These are phyloP conservation scores for Siniperca obscura DNA, from an alignment of 2,797 vertebrate species.

Conservation along the genomic window DNA sequence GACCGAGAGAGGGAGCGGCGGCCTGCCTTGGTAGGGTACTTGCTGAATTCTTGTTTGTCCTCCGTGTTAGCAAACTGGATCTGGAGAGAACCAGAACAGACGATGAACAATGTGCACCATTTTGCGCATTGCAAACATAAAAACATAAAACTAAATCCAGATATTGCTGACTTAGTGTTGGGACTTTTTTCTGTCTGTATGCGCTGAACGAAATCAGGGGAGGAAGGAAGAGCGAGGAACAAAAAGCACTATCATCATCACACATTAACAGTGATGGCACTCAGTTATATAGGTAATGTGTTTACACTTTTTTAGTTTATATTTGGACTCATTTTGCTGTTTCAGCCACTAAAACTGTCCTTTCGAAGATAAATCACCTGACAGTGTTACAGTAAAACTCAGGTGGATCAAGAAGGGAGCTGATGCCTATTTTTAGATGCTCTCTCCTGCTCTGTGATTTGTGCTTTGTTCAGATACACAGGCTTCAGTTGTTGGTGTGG, in stretches of 20 bases:
- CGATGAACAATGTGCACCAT: neutral
- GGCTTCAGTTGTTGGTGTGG: constrained; percentile 65
- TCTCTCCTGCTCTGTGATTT: constrained; percentile 63
- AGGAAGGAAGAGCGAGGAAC: neutral
- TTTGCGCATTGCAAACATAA: neutral
- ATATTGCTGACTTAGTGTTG: neutral
- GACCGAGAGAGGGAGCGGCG: constrained; percentile 96
- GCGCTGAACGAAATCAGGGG: constrained; percentile 1
- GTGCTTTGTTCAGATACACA: constrained; percentile 73
- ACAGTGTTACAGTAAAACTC: constrained; percentile 62
- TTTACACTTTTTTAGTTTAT: constrained; percentile 19
- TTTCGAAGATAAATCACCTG: constrained; percentile 47
- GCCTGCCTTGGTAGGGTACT: constrained; percentile 96
- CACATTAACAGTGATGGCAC: constrained; percentile 1
- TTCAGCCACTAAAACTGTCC: constrained; percentile 26
- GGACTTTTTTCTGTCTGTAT: neutral
- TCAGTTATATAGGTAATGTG: neutral
- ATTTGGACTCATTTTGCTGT: constrained; percentile 39
- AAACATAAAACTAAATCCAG: constrained; percentile 8
- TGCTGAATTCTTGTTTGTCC: constrained; percentile 99
- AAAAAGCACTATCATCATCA: constrained; percentile 4
- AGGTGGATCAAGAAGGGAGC: constrained; percentile 55
- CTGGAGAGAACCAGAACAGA: constrained; percentile 77
- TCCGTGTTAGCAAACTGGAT: constrained; percentile 96
- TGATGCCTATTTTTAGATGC: constrained; percentile 70